Percentiles rank a stretch among this genome's conserved stretches.
Evolutionary conservation across 2,113 vertebrate species (phyloP).

Genomic region (Perognathus longimembris): DNA sequence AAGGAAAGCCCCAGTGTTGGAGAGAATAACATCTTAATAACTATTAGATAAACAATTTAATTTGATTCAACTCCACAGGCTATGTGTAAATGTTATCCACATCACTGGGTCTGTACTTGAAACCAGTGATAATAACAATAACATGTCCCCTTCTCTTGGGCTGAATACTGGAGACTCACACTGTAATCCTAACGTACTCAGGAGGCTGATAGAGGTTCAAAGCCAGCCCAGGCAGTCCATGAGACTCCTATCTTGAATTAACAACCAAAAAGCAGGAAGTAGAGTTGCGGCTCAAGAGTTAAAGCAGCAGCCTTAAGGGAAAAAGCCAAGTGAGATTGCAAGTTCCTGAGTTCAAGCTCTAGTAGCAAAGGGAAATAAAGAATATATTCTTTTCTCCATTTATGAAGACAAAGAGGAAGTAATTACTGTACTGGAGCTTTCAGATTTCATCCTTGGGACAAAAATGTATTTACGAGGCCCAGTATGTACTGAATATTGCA

Average conservation of each 20-base stretch:
- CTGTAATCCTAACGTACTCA: no score
- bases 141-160: background rate
- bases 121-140: slow-evolving; percentile 19
- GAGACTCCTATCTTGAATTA: no score
- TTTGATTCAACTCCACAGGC: slow-evolving; percentile 51
- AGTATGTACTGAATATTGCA: background rate
- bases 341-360: no score
- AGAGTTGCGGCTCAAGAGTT: no score
- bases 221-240: no score
- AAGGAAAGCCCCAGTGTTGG: slow-evolving; percentile 51
- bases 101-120: slow-evolving; percentile 3
- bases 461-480: background rate
- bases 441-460: background rate
- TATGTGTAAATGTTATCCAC: background rate
- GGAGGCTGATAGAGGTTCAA: no score
- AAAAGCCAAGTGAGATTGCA: no score
- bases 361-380: no score
- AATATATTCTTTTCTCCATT: background rate
- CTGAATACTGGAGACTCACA: no score
- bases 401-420: background rate
- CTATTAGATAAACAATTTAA: slow-evolving; percentile 37
- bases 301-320: no score
- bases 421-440: background rate
- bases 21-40: slow-evolving; percentile 24
- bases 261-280: no score